Percentiles rank a stretch among this genome's conserved stretches.
phyloP scores from a whole-genome alignment of 1,140 invertebrate genomes.

The Leptopilina clavipes region DNA sequence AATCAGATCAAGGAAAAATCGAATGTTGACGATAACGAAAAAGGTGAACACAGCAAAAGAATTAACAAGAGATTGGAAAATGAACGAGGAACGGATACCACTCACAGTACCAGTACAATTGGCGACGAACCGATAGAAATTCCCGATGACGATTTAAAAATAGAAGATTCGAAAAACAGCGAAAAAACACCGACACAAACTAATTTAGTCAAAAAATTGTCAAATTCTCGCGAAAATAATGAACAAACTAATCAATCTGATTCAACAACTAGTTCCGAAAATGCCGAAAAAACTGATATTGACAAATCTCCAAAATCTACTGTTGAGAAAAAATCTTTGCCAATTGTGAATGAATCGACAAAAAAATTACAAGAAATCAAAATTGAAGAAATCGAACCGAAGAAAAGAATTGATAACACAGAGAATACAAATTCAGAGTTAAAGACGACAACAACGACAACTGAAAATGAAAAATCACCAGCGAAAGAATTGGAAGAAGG shows the following conservation, averaged over 20 bases:
- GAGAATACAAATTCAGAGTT: constrained; percentile 2
- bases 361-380: constrained; percentile 21
- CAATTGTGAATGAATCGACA: neutral
- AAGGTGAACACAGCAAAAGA: constrained; percentile 41
- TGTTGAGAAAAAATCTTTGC: neutral
- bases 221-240: constrained; percentile 11
- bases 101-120: constrained; percentile 22
- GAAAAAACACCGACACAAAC: neutral
- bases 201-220: constrained; percentile 18
- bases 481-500: constrained; percentile 27
- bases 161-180: neutral
- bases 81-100: constrained; percentile 48
- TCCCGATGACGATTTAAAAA: neutral
- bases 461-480: neutral
- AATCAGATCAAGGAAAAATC: neutral
- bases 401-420: constrained; percentile 5
- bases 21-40: neutral
- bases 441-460: neutral
- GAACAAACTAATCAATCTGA: neutral
- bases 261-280: too few species aligned
- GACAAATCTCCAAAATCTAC: neutral
- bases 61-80: constrained; percentile 58
- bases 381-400: neutral
- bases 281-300: too few species aligned
- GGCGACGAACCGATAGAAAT: constrained; percentile 6